Evolutionary conservation across 2,888 invertebrate genomes (phyloP).

Genomic region (Thumatha senex): DNA sequence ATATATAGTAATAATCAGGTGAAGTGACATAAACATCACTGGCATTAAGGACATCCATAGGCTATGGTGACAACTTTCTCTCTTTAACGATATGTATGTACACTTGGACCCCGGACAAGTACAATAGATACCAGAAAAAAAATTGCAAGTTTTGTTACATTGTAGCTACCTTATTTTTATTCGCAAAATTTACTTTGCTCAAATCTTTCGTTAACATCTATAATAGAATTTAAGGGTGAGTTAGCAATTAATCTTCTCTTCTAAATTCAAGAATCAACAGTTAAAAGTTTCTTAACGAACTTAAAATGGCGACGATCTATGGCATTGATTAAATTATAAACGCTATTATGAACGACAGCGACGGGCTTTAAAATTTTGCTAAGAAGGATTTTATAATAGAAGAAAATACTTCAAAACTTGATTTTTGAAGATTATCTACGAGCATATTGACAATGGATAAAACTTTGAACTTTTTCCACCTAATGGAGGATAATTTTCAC

Average conservation of each 20-base stretch:
- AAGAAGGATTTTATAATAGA: not conserved
- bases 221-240: not conserved
- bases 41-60: too few relatives aligned
- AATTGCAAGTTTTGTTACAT: too few relatives aligned
- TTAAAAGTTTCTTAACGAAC: slow-evolving; percentile 1
- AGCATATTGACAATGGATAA: not conserved
- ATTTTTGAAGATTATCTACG: not conserved
- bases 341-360: slow-evolving; percentile 5
- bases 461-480: not conserved
- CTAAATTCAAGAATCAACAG: not conserved
- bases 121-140: too few relatives aligned
- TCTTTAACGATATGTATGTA: too few relatives aligned
- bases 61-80: too few relatives aligned
- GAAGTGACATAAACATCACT: too few relatives aligned
- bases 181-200: too few relatives aligned
- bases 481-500: too few relatives aligned
- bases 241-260: slow-evolving; percentile 1
- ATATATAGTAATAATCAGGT: too few relatives aligned
- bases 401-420: not conserved
- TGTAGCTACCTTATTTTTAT: not conserved
- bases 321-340: slow-evolving; percentile 6
- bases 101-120: too few relatives aligned
- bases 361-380: slow-evolving; percentile 2
- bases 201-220: too few relatives aligned
- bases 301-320: slow-evolving; percentile 5